phyloP scores from a whole-genome alignment of 2,113 vertebrate genomes.

The Myrmophylax atrothorax region DNA sequence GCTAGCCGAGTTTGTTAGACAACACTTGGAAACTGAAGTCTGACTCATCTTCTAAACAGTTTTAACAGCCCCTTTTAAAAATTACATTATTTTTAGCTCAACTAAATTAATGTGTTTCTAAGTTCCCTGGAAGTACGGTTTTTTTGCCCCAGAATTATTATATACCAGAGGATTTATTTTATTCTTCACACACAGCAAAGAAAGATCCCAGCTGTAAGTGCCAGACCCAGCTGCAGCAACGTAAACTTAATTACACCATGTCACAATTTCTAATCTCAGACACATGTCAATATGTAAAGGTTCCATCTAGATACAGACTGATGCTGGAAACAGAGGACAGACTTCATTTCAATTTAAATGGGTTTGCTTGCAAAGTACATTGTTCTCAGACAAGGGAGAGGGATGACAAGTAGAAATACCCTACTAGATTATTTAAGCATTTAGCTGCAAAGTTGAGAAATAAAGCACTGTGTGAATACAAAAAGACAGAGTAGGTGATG shows the following conservation, averaged over 20 bases:
- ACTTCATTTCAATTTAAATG: background rate
- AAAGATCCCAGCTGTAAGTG: background rate
- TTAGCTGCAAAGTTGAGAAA: background rate
- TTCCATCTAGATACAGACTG: background rate
- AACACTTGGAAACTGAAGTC: background rate
- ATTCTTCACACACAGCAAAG: background rate
- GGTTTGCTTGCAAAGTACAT: background rate
- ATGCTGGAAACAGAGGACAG: background rate
- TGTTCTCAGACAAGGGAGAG: background rate
- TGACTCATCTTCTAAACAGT: background rate
- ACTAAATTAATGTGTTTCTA: background rate
- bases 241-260: background rate
- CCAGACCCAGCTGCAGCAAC: background rate
- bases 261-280: constrained; percentile 7
- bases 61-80: background rate
- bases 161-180: background rate
- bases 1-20: background rate
- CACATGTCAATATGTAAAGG: background rate
- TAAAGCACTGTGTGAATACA: background rate
- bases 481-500: background rate
- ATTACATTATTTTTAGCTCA: background rate
- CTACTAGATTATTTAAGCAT: background rate
- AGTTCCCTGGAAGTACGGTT: background rate
- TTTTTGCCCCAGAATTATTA: background rate
- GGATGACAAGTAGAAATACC: background rate